Evolutionary conservation across 2,888 invertebrate species (phyloP), one percentile per base, ranked within the genome.

Genomic region (Cacoxenus indagator): DNA sequence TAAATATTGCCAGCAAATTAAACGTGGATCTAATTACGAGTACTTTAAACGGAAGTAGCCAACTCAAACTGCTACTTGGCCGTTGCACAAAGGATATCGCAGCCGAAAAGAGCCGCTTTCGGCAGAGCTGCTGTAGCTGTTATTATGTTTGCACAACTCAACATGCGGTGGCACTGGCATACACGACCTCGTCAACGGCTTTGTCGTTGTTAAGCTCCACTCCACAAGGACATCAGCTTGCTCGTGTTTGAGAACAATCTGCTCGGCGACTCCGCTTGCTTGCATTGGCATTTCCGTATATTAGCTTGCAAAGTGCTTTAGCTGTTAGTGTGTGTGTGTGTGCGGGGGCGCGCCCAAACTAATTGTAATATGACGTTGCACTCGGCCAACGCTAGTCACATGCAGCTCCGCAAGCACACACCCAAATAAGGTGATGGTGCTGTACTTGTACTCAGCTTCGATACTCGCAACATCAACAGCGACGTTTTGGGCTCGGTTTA

Each of bases 21-120:
- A 59, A 59, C 29, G 75, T 77, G 73, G 72, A 72, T 81, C 82
- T 80, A 80, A 80, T 80, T 82, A n/a, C n/a, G n/a, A n/a, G n/a
- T n/a, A 80, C 79, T 82, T 80, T 78, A 82, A 82, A 77, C 78
- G 74, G 64, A 70, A 75, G 78, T 68, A 73, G 27, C 68, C 69
- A 68, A 67, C 69, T 31, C 45, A 59, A 43, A 71, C 68, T 61
- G 37, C 22, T 57, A 57, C 27, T 22, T 57, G 24, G 57, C 11
- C 24, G 57, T 19, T 19, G 37, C 26, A 55, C 55, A 55, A 55
- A 46, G 64, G 64, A 27, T 27, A 31, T 71, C 70, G 45, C 45
- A 9, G 11, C 45, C 45, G n/a, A 43, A 43, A 43, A 43, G 45
- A n/a, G n/a, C 45, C 45, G n/a, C 45, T 43, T 43, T n/a, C n/a